Conservation (phyloP, 2,797 vertebrate species). For the Sebastes flavidus region DNA sequence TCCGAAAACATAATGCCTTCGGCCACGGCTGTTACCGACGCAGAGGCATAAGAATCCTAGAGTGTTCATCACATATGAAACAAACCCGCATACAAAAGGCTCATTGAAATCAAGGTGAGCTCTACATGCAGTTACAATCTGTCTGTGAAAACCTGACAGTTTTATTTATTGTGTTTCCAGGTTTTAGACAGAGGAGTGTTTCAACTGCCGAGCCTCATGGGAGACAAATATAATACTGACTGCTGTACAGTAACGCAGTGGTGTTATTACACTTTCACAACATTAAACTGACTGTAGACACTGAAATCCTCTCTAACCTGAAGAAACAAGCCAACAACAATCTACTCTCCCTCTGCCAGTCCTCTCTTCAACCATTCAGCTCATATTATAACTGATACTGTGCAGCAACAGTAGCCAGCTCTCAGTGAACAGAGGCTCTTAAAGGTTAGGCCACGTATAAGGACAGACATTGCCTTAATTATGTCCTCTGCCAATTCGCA, state of each 20-base stretch:
- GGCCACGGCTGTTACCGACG: too few relatives aligned
- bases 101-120: neutral
- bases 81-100: neutral
- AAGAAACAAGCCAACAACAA: slow-evolving; percentile 16
- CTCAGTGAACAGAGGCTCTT: slow-evolving; percentile 46
- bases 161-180: neutral
- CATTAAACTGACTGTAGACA: neutral
- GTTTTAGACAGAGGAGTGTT: slow-evolving; percentile 4
- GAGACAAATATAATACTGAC: neutral
- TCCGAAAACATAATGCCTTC: too few relatives aligned
- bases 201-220: neutral
- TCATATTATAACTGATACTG: slow-evolving; percentile 43
- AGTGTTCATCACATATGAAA: neutral
- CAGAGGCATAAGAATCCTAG: neutral
- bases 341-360: neutral
- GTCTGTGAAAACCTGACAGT: slow-evolving; percentile 1
- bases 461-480: slow-evolving; percentile 74
- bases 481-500: slow-evolving; percentile 74
- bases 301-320: slow-evolving; percentile 6
- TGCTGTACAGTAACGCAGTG: neutral
- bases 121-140: neutral
- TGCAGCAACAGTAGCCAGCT: slow-evolving; percentile 33
- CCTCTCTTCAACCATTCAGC: slow-evolving; percentile 16
- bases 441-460: slow-evolving; percentile 64
- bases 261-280: neutral